Evolutionary conservation across 2,113 vertebrate species (phyloP), one percentile per base, ranked within the genome.

Genomic region (Plestiodon gilberti): DNA sequence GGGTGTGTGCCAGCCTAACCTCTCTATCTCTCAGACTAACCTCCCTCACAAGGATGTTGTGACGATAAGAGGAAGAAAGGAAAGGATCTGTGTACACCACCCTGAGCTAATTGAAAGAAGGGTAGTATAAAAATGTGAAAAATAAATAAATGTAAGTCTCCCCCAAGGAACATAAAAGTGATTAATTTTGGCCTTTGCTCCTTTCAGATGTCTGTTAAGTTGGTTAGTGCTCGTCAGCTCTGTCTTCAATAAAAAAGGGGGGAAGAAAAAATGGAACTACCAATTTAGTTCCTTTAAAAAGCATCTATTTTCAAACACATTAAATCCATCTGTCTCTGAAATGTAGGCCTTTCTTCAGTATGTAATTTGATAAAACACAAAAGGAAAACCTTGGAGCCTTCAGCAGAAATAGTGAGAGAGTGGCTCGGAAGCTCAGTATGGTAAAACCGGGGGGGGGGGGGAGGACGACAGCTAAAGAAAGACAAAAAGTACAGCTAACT

Each of bases 211-310:
- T 96, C 94, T 95, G 94, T 97, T 94, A 95, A 95, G 95, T 93
- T 93, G 94, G 94, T 96, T 94, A 94, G 91, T 93, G 90, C 92
- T 70, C 88, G 90, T 89, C 90, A 93, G 88, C 82, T 97, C 96
- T 97, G 96, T 95, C 95, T 97, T 97, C 96, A 97, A 96, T 97
- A 96, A 97, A 97, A 96, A 38, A 57, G 17, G n/a, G 94, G 92
- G 95, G 89, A 92, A 95, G 96, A 95, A 97, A 81, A 81, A 96
- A 90, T 96, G 86, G 95, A 97, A 95, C 96, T 97, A 97, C 96
- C 98, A 97, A 98, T 98, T 98, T 97, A 94, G 94, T 95, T 97
- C 95, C 92, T 96, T 96, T 96, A 95, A 97, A 96, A 96, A 95
- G 94, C 93, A 96, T 96, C 93, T 96, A 97, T 97, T 97, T 97